Evolutionary conservation across 2,113 vertebrate genomes (phyloP), one percentile per base, ranked within the genome.

Genomic region (Lophotis ruficrista): DNA sequence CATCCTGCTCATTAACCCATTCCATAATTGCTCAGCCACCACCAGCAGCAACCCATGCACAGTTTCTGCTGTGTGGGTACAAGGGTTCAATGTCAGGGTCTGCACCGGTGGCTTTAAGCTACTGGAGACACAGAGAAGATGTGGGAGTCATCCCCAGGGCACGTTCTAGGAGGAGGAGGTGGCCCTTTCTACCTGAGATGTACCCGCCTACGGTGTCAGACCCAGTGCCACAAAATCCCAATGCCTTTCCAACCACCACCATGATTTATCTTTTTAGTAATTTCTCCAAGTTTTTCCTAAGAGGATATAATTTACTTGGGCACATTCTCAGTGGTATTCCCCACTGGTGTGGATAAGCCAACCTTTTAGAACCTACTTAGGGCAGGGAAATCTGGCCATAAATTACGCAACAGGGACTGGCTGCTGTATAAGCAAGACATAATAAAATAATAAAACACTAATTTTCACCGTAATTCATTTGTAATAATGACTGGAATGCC

Each of bases 301-400:
- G 38, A 64, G 25, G 43, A 13, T 37, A 6, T 22, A 3, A 38
- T 35, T 50, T 38, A 14, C 37, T 70, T 78, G 47, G 10, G 12
- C 33, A 48, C 3, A 0, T 45, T 48, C 60, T 60, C 65, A 37
- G 14, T 0, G 9, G 30, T 3, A 7, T 25, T 50, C 8, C 23
- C 43, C 35, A 9, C 0, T 8, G 24, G 10, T 79, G 43, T 58
- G 48, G 31, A n/a, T 30, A 27, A 69, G 4, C 3, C 31, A n/a
- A 48, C 7, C 9, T 56, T 47, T 54, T 18, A 65, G 35, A 61
- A 90, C 35, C 10, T 28, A 15, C 53, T 62, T 38, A 23, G n/a
- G 27, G 9, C 30, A 79, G 54, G 25, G 47, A 35, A 10, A 7
- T 38, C 69, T 80, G 41, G 5, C 9, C 80, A 13, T 70, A 24